Conservation (phyloP, 2,888 invertebrate genomes). For the Sminthurinus aureus region DNA sequence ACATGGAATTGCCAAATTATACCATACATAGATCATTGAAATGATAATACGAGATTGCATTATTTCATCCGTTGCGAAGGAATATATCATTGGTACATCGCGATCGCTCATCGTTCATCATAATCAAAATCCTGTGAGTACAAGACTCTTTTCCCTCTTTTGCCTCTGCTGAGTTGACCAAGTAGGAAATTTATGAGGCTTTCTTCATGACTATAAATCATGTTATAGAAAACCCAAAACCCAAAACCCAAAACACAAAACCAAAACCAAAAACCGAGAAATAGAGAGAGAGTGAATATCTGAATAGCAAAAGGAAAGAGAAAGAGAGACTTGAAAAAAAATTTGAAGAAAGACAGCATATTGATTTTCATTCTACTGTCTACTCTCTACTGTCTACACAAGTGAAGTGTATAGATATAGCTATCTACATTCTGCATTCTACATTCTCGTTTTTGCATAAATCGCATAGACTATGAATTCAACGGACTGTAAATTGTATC, state of each 20-base stretch:
- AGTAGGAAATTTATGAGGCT: neutral
- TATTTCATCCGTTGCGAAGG: no score
- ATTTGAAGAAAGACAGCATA: no score
- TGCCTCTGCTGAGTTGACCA: neutral
- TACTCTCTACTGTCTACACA: no score
- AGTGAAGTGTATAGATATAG: no score
- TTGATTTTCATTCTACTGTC: no score
- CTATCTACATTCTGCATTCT: no score
- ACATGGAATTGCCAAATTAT: no score
- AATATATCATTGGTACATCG: no score
- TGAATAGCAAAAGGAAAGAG: neutral
- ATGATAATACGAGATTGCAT: no score
- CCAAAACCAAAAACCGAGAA: neutral
- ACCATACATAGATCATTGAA: no score
- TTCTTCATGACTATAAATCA: constrained; percentile 4
- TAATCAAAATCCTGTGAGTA: no score
- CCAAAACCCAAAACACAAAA: neutral
- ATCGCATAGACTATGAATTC: neutral
- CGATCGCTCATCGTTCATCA: no score
- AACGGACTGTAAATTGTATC: neutral
- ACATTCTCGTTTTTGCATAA: neutral
- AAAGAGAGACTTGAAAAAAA: neutral
- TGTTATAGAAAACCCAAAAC: neutral
- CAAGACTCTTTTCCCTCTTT: neutral
- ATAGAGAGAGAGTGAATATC: neutral